Percentiles rank a stretch among this genome's conserved stretches.
Conservation (phyloP, 1,140 invertebrate genomes). For the Planococcus citri region DNA sequence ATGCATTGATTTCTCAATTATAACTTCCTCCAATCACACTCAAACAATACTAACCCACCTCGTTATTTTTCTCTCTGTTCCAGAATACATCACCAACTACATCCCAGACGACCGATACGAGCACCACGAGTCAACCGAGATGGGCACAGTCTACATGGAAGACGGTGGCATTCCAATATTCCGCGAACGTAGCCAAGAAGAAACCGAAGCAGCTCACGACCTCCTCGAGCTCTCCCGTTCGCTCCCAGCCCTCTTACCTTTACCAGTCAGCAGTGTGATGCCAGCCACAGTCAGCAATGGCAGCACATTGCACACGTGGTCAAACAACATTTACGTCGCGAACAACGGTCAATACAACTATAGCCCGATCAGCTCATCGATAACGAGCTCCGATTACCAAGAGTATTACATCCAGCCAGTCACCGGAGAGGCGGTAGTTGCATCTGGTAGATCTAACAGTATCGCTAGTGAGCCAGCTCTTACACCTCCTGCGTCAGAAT, state of each 20-base stretch:
- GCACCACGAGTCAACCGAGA: not conserved
- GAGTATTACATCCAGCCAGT: conserved; percentile 30
- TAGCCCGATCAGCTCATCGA: not conserved
- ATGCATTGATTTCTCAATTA: too few relatives aligned
- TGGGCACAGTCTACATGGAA: not conserved
- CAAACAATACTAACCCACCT: too few relatives aligned
- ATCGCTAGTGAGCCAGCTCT: conserved; percentile 38
- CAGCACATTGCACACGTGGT: conserved; percentile 9
- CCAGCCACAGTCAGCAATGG: conserved; percentile 1
- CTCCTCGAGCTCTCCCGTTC: conserved; percentile 68
- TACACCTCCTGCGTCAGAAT: conserved; percentile 56
- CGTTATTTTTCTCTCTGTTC: not conserved
- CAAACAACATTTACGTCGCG: not conserved
- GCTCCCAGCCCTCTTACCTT: conserved; percentile 56
- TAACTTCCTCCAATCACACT: too few relatives aligned
- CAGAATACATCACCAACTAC: conserved; percentile 9
- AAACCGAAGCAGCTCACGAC: conserved; percentile 73
- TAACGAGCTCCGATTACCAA: conserved; percentile 16
- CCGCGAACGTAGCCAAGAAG: conserved; percentile 50
- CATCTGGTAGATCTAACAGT: conserved; percentile 23
- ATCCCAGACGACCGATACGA: not conserved
- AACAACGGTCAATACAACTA: conserved; percentile 4
- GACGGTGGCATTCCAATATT: conserved; percentile 9
- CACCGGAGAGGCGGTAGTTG: conserved; percentile 13
- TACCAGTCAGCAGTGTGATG: conserved; percentile 42